phyloP scores from a whole-genome alignment of 2,888 invertebrate species.

The Caenorhabditis parvicauda region DNA sequence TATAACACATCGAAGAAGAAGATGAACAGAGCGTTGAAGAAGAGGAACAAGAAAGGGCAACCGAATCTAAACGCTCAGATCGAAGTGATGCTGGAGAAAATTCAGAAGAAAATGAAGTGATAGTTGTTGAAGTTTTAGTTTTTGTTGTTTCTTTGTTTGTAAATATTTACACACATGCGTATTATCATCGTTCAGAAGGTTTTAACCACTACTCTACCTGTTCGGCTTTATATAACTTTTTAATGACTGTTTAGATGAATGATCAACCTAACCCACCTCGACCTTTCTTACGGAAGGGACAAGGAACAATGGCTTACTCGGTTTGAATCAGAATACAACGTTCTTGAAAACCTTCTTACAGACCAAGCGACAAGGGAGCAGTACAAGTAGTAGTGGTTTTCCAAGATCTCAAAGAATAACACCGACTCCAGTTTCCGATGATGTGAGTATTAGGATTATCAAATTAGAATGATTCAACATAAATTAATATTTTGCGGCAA shows the following conservation, averaged over 20 bases:
- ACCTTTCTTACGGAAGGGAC: slow-evolving; percentile 15
- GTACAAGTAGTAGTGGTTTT: background rate
- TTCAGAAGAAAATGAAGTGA: slow-evolving; percentile 34
- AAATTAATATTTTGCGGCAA: too few relatives aligned
- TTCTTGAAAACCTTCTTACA: too few relatives aligned
- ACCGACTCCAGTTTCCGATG: background rate
- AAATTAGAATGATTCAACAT: too few relatives aligned
- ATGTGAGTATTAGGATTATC: too few relatives aligned
- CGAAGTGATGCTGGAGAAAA: slow-evolving; percentile 46
- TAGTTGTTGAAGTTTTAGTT: slow-evolving; percentile 1
- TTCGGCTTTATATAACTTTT: too few relatives aligned
- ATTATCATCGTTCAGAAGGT: too few relatives aligned
- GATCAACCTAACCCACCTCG: background rate
- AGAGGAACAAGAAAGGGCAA: slow-evolving; percentile 50
- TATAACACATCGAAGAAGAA: slow-evolving; percentile 36
- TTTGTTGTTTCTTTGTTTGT: slow-evolving; percentile 2
- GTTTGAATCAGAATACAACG: too few relatives aligned
- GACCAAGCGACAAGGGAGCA: too few relatives aligned
- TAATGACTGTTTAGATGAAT: too few relatives aligned
- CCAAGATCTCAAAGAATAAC: background rate
- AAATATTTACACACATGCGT: background rate
- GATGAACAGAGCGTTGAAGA: slow-evolving; percentile 48
- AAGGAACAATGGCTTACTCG: too few relatives aligned
- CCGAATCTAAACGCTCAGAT: slow-evolving; percentile 53
- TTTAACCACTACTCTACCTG: too few relatives aligned